Evolutionary conservation across 2,113 vertebrate species (phyloP).

Genomic region (Nothocercus julius): DNA sequence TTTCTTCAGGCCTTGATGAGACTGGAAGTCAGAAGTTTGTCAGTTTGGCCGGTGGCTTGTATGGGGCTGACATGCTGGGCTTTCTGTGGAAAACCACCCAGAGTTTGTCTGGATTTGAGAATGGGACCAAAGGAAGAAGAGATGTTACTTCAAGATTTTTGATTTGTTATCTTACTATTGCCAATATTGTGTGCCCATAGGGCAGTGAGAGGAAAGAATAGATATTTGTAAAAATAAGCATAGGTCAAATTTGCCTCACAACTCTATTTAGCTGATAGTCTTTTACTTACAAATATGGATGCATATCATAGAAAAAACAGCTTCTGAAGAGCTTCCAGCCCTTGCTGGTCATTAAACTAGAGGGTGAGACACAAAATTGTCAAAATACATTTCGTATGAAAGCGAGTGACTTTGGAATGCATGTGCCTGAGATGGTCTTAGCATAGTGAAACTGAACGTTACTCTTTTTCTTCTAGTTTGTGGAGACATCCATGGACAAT

Average conservation of each 20-base stretch:
- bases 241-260: not conserved
- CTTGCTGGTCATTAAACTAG: not conserved
- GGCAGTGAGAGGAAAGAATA: not conserved
- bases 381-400: fast-evolving
- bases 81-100: not conserved
- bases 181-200: not conserved
- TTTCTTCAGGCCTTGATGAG: not conserved
- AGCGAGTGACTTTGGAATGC: not conserved
- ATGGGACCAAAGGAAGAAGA: not conserved
- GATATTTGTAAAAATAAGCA: not conserved
- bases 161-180: not conserved
- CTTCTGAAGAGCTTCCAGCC: not conserved
- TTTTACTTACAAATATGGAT: not conserved
- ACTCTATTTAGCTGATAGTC: not conserved
- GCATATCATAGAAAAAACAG: not conserved
- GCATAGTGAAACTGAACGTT: not conserved
- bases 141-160: not conserved
- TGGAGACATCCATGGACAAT: constrained; percentile 98
- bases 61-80: not conserved
- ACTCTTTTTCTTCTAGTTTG: constrained; percentile 84
- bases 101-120: not conserved
- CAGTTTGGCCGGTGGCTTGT: not conserved
- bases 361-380: not conserved
- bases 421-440: not conserved
- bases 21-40: not conserved